Conservation (phyloP, 2,113 vertebrate genomes). For the Rhodinocichla rosea region DNA sequence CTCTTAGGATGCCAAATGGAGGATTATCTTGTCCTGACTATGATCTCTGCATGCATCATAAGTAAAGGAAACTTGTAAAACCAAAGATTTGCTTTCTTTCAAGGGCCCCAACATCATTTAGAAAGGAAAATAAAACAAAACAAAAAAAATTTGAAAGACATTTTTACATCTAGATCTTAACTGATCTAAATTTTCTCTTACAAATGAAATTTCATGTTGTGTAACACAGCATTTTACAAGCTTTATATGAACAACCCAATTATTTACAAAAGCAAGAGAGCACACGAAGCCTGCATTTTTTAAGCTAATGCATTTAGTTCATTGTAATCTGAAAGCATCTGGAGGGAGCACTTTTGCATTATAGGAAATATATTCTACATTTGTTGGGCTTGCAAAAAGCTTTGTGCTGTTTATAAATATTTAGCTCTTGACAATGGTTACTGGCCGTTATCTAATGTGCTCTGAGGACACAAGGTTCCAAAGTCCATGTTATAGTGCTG, state of each 20-base stretch:
- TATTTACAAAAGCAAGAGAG: conserved; percentile 8
- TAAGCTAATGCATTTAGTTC: conserved; percentile 45
- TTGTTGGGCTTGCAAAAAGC: conserved; percentile 8
- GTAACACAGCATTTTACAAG: neutral
- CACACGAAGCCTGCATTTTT: neutral
- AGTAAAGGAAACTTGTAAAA: neutral
- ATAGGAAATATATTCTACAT: conserved; percentile 53
- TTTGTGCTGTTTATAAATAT: conserved; percentile 24
- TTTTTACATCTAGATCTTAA: neutral
- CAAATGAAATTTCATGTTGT: neutral
- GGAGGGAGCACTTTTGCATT: conserved; percentile 1
- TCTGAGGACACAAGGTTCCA: neutral
- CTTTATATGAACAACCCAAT: neutral
- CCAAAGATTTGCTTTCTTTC: neutral
- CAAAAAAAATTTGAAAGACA: neutral
- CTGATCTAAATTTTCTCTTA: neutral
- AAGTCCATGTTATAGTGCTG: neutral
- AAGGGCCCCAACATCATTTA: neutral
- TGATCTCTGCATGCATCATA: neutral
- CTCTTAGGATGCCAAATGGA: conserved; percentile 14
- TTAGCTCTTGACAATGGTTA: conserved; percentile 16
- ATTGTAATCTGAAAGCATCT: conserved; percentile 45
- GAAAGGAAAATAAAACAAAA: neutral
- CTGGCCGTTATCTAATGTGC: neutral
- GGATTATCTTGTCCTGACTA: conserved; percentile 13